Evolutionary conservation across 2,797 vertebrate genomes (phyloP).

Genomic region (Discoglossus pictus): DNA sequence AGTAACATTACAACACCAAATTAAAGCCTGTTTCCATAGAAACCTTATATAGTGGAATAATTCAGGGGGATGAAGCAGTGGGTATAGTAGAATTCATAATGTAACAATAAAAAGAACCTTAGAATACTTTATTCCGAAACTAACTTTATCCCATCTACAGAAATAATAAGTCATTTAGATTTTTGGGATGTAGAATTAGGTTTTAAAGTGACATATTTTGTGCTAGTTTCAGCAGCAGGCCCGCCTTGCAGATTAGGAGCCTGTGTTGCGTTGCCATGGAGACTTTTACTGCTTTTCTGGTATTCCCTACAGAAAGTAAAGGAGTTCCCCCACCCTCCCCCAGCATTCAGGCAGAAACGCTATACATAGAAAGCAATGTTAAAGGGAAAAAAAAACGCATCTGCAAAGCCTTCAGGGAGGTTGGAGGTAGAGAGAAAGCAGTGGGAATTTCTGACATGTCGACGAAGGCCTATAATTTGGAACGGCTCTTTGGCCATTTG

Average conservation of each 20-base stretch:
- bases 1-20: slow-evolving; percentile 63
- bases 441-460: slow-evolving; percentile 20
- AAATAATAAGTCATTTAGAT: slow-evolving; percentile 54
- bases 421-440: slow-evolving; percentile 12
- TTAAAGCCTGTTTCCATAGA: slow-evolving; percentile 63
- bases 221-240: slow-evolving; percentile 55
- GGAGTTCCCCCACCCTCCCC: slow-evolving; percentile 58
- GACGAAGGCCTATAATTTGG: not conserved
- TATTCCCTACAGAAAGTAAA: slow-evolving; percentile 80
- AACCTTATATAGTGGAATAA: slow-evolving; percentile 57
- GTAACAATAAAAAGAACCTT: slow-evolving; percentile 40
- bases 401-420: slow-evolving; percentile 24
- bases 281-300: slow-evolving; percentile 79
- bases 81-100: slow-evolving; percentile 54
- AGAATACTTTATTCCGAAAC: slow-evolving; percentile 8
- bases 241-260: slow-evolving; percentile 70
- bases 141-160: slow-evolving; percentile 30
- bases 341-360: slow-evolving; percentile 63
- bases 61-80: slow-evolving; percentile 48
- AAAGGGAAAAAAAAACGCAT: slow-evolving; percentile 64
- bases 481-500: not conserved
- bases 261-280: slow-evolving; percentile 85
- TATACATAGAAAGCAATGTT: slow-evolving; percentile 68
- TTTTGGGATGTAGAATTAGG: slow-evolving; percentile 43
- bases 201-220: slow-evolving; percentile 52